Conservation (phyloP, 1,140 invertebrate species). For the Pogonus chalceus region DNA sequence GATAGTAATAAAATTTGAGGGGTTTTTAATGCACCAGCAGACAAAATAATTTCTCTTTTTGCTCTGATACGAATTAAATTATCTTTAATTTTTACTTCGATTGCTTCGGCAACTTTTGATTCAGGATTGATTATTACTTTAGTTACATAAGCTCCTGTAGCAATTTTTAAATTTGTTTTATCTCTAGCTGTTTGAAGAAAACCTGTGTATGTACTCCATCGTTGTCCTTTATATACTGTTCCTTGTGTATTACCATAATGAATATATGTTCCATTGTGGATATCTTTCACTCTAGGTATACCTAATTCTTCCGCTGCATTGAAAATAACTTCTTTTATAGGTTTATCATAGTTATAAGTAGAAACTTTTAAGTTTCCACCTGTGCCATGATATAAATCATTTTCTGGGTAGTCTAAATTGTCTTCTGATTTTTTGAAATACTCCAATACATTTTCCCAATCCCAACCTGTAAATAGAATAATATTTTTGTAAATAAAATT, state of each 20-base stretch:
- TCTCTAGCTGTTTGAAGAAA: slow-evolving; percentile 41
- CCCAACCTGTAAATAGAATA: no score
- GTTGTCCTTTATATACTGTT: slow-evolving; percentile 35
- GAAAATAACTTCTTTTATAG: slow-evolving; percentile 36
- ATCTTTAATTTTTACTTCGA: slow-evolving; percentile 44
- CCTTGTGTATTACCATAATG: slow-evolving; percentile 31
- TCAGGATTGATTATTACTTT: slow-evolving; percentile 47
- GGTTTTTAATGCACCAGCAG: slow-evolving; percentile 56
- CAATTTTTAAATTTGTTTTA: slow-evolving; percentile 56
- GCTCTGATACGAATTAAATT: slow-evolving; percentile 37
- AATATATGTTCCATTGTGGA: slow-evolving; percentile 40
- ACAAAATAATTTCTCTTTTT: slow-evolving; percentile 56
- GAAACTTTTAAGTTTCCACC: slow-evolving; percentile 24
- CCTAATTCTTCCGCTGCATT: slow-evolving; percentile 41
- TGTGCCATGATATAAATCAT: slow-evolving; percentile 33
- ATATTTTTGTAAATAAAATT: no score
- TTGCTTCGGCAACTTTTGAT: slow-evolving; percentile 42
- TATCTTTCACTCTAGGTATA: slow-evolving; percentile 37
- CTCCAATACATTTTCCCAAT: slow-evolving; percentile 45
- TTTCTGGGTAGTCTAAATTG: slow-evolving; percentile 23
- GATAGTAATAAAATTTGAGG: slow-evolving; percentile 64
- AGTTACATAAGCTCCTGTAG: slow-evolving; percentile 50
- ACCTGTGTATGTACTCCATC: slow-evolving; percentile 43
- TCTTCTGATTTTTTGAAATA: slow-evolving; percentile 37
- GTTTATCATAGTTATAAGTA: slow-evolving; percentile 18